Conservation (phyloP, 2,888 invertebrate genomes). For the Drosophila neonasuta region DNA sequence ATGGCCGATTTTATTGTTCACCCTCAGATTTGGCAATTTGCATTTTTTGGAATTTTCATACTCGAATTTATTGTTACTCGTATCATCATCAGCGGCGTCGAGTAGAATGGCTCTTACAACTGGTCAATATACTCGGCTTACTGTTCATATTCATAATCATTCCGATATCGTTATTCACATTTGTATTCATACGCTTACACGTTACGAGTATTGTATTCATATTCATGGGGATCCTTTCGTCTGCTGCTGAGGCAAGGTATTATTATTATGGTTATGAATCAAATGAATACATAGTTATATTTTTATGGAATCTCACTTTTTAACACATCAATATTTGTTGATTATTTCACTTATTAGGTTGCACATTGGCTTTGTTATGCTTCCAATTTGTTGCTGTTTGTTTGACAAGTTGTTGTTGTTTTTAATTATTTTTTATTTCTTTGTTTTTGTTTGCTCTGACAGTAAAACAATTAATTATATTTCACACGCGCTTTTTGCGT, state of each 20-base stretch:
- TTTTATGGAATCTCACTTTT: constrained; percentile 1
- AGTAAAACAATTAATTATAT: constrained; percentile 56
- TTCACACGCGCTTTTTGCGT: constrained; percentile 43
- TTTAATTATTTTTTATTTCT: constrained; percentile 5
- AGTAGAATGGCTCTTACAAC: constrained; percentile 38
- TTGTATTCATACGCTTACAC: constrained; percentile 17
- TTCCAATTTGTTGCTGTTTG: constrained; percentile 24
- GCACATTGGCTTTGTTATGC: constrained; percentile 18
- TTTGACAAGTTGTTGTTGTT: too few species aligned
- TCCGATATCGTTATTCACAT: constrained; percentile 27
- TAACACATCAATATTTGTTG: constrained; percentile 14
- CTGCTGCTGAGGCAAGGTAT: constrained; percentile 21
- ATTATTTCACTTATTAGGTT: constrained; percentile 30
- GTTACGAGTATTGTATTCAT: constrained; percentile 5
- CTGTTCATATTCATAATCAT: constrained; percentile 20
- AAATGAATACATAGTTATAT: constrained; percentile 12
- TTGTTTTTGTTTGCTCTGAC: constrained; percentile 21
- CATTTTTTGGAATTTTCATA: constrained; percentile 66
- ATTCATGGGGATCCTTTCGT: constrained; percentile 25
- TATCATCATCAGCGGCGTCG: constrained; percentile 51
- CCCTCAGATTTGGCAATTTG: constrained; percentile 64
- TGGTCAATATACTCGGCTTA: constrained; percentile 45
- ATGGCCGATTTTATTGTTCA: constrained; percentile 63
- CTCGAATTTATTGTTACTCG: constrained; percentile 45
- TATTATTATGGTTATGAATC: constrained; percentile 9